Evolutionary conservation across 1,140 invertebrate genomes (phyloP), one percentile per base, ranked within the genome.

Genomic region (Drosophila takahashii): DNA sequence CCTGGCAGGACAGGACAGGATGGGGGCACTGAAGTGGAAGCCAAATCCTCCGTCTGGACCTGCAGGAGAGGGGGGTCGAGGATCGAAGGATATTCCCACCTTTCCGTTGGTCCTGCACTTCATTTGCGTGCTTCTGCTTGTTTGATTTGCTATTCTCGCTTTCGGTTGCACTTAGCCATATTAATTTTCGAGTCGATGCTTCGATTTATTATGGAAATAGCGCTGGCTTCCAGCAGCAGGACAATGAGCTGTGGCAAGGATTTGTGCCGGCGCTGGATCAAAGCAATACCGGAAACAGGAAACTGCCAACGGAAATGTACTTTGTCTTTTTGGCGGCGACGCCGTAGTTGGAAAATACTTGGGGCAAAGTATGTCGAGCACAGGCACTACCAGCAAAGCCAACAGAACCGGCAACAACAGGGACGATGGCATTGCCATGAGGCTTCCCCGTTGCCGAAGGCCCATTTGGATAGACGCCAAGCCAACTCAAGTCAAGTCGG

Each of bases 231-330:
- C 65, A 69, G 8, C 41, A 42, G 36, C 61, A 56, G 57, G 48
- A 70, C 66, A 70, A 70, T 70, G 50, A 70, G 66, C 70, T 54
- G 48, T 5, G 44, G 39, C 50, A 69, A 52, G 54, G 64, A 50
- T 56, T 57, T 48, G 22, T 36, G 54, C 18, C 60, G 52, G 48
- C 51, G 58, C 59, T 81, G 77, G 57, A 80, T 79, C 70, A 80
- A 77, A 90, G 84, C 85, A 85, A 81, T 90, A 78, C 80, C 84
- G 84, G 84, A 89, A 90, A 78, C 77, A 58, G 84, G 85, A 89
- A 89, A 89, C 84, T 90, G 85, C 60, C 57, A 90, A 53, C 84
- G 84, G 84, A 89, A 89, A 89, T 89, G 84, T 89, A 90, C 84
- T 90, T 85, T 89, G 84, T 89, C 84, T 89, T 90, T 85, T 89